Percentiles rank a stretch among this genome's conserved stretches.
Evolutionary conservation across 2,888 invertebrate genomes (phyloP).

Genomic region (Cheilosia pagana): DNA sequence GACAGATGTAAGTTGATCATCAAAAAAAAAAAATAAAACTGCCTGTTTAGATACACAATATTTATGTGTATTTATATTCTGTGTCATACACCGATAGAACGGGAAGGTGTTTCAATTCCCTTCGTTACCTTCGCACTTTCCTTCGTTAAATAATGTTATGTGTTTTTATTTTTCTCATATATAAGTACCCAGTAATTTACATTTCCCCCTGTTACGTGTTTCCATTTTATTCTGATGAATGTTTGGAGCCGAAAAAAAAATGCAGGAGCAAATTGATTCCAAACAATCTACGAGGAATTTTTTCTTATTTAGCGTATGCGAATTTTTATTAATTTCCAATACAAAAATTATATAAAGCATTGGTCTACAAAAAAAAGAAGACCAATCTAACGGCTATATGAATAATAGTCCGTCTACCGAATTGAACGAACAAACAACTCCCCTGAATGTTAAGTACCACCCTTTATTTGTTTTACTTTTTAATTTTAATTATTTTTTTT

Average conservation of each 20-base stretch:
- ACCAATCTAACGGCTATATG: constrained; percentile 59
- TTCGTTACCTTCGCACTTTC: constrained; percentile 56
- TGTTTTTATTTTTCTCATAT: constrained; percentile 25
- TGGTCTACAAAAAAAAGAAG: constrained; percentile 2
- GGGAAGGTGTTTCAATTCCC: constrained; percentile 29
- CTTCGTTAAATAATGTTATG: constrained; percentile 54
- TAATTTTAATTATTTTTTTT: constrained; percentile 45
- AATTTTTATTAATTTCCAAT: constrained; percentile 16
- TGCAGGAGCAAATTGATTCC: constrained; percentile 39
- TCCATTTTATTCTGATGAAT: constrained; percentile 39
- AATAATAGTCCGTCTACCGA: constrained; percentile 56
- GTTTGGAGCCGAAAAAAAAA: constrained; percentile 55
- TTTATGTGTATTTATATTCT: constrained; percentile 47
- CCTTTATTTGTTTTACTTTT: constrained; percentile 20
- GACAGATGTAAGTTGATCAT: constrained; percentile 92
- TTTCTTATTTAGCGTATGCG: constrained; percentile 23
- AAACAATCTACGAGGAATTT: constrained; percentile 46
- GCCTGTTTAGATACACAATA: constrained; percentile 26
- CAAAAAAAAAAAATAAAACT: constrained; percentile 14
- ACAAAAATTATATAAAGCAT: background rate
- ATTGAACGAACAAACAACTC: constrained; percentile 6
- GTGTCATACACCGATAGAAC: constrained; percentile 65
- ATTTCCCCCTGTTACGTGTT: constrained; percentile 36
- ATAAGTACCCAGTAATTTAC: constrained; percentile 2
- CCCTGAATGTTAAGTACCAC: constrained; percentile 36